A percentile compares a stretch with the other conserved stretches of the same genome.
These are phyloP conservation scores for Nasonovia ribisnigri DNA, from an alignment of 2,888 invertebrate species.

Conservation along the genomic window DNA sequence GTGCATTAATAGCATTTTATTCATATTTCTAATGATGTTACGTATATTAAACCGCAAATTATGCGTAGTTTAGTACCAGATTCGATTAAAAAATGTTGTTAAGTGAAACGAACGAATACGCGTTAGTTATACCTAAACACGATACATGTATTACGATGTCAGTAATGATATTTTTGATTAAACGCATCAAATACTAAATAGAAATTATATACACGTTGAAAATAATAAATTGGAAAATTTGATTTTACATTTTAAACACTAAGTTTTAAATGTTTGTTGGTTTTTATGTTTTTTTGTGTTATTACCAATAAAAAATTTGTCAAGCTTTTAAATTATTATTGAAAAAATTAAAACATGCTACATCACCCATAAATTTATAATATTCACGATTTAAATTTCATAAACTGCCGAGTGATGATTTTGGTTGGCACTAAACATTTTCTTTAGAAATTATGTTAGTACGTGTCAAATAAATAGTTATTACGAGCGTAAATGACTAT, in stretches of 20 bases:
- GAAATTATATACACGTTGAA: neutral
- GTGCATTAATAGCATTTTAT: neutral
- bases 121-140: neutral
- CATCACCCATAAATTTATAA: neutral
- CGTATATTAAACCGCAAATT: neutral
- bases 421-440: neutral
- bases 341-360: neutral
- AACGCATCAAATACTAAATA: neutral
- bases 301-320: neutral
- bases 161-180: neutral
- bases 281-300: neutral
- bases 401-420: neutral
- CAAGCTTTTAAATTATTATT: neutral
- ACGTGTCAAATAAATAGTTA: neutral
- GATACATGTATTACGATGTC: neutral
- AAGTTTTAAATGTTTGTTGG: neutral
- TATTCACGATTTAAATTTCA: neutral
- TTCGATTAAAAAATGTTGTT: neutral
- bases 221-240: neutral
- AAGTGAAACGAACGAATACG: neutral
- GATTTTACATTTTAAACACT: neutral
- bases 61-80: neutral
- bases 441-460: neutral
- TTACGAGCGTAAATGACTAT: neutral
- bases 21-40: neutral